Evolutionary conservation across 2,113 vertebrate species (phyloP), one percentile per base, ranked within the genome.

Genomic region (Triplophysa tibetana): DNA sequence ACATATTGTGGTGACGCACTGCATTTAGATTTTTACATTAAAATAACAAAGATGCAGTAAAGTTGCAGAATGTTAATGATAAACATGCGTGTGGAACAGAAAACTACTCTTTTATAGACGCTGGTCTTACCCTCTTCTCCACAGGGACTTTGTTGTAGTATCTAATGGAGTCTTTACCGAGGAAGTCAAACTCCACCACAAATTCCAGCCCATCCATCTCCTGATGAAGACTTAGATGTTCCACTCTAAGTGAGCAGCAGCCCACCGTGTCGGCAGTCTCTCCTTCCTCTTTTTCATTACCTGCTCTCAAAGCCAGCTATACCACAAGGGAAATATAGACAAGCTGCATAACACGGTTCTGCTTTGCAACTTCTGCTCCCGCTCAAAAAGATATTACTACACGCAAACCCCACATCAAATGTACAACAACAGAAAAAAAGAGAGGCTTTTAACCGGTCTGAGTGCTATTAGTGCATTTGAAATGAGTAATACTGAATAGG

Each of bases 141-240:
- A 99, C 98, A 13, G 97, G 97, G 81, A 99, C 96, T 88, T 97
- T 98, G 93, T 99, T 99, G 92, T 99, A 99, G 89, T 99, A 99
- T 91, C 97, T 95, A 90, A 99, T 99, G 26, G 98, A 99, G 84
- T 99, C 98, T 89, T 99, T 99, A 83, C 98, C 98, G 2, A 94
- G 93, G 91, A 99, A 99, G 89, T 99, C 98, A 3, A 99, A 99
- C 86, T 99, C 98, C 13, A 98, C 98, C 86, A 99, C 94, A 2
- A 87, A 98, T 89, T 99, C 96, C 81, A 97, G 97, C 41, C 96
- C 96, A 9, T 99, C 97, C 43, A 95, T 85, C 81, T 98, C 97
- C 9, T 94, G 94, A 70, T 96, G 93, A 64, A 99, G 93, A 78
- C 93, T 96, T 87, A 98, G 96, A 84, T 99, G 97, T 77, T 99